phyloP scores from a whole-genome alignment of 2,113 vertebrate species.

The Suricata suricatta region DNA sequence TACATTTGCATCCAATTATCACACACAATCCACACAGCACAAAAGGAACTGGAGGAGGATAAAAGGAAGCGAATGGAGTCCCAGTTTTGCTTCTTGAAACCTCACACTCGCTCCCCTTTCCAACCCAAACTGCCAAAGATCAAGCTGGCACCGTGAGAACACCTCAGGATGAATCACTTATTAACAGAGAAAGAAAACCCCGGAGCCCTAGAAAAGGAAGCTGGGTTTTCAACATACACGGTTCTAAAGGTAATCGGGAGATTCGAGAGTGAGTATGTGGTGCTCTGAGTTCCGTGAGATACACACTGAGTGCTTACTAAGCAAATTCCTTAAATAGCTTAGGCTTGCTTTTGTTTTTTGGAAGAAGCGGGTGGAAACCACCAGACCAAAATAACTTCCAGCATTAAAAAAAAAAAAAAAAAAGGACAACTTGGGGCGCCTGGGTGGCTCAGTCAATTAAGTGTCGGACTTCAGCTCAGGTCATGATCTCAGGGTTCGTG shows the following conservation, averaged over 20 bases:
- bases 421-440: no score
- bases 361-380: background rate
- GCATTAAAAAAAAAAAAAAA: background rate
- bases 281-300: background rate
- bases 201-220: background rate
- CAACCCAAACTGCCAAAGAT: background rate
- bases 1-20: background rate
- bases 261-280: accelerated
- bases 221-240: background rate
- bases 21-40: background rate
- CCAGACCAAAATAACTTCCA: background rate
- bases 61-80: background rate
- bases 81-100: background rate
- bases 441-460: no score
- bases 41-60: background rate
- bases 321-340: background rate
- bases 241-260: background rate
- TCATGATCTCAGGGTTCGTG: no score
- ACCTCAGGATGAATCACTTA: background rate
- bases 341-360: background rate
- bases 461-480: no score
- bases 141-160: background rate
- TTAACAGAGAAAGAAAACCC: background rate
- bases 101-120: background rate
- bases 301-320: background rate